phyloP scores from a whole-genome alignment of 1,140 invertebrate genomes.

The Dendrolimus kikuchii region DNA sequence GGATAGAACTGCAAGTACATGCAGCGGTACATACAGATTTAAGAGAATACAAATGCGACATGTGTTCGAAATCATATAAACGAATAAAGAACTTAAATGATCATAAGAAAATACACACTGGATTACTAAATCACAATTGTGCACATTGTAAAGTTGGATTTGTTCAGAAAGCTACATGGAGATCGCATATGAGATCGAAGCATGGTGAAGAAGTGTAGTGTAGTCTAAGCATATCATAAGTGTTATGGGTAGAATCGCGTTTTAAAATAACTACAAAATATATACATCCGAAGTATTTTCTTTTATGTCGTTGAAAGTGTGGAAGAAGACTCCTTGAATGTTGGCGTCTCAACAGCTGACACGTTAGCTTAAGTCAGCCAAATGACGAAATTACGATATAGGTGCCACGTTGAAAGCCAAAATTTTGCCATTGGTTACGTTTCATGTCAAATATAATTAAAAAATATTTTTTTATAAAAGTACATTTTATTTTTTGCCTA shows the following conservation, averaged over 20 bases:
- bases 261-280: too few species aligned
- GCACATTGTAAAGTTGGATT: constrained; percentile 37
- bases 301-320: background rate
- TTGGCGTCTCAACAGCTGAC: too few species aligned
- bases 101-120: constrained; percentile 67
- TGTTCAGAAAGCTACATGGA: constrained; percentile 55
- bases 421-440: too few species aligned
- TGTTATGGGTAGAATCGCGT: too few species aligned
- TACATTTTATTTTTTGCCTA: too few species aligned
- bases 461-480: too few species aligned
- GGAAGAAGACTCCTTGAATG: too few species aligned
- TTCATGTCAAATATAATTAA: too few species aligned
- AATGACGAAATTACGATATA: too few species aligned
- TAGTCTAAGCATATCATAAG: constrained; percentile 11
- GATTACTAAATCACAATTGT: constrained; percentile 36
- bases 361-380: too few species aligned
- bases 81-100: constrained; percentile 73
- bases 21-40: constrained; percentile 82
- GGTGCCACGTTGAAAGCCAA: too few species aligned
- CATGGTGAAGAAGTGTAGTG: constrained; percentile 39
- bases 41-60: constrained; percentile 82
- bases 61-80: constrained; percentile 76
- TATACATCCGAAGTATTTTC: background rate
- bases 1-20: constrained; percentile 81
- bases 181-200: constrained; percentile 48